Conservation (phyloP, 2,797 vertebrate species). For the Lindbergichthys nudifrons region DNA sequence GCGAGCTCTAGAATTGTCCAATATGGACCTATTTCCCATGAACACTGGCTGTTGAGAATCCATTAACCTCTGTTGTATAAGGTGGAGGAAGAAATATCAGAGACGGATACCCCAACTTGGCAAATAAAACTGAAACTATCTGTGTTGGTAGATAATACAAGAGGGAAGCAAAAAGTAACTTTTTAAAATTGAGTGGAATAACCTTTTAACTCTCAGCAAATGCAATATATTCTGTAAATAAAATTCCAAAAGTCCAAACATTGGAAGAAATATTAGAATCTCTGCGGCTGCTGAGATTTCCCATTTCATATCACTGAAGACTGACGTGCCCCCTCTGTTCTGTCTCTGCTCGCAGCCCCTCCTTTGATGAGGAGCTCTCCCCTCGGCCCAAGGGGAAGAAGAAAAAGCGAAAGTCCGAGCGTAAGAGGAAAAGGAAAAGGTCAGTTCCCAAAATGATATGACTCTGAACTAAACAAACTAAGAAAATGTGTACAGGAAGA, state of each 20-base stretch:
- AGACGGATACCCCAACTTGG: not conserved
- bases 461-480: conserved; percentile 7
- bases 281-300: conserved; percentile 11
- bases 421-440: conserved; percentile 94
- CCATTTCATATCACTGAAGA: conserved; percentile 8
- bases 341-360: conserved; percentile 77
- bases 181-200: not conserved
- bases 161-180: fast-evolving
- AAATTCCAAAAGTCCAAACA: conserved; percentile 5
- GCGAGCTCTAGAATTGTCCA: not conserved
- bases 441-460: conserved; percentile 62
- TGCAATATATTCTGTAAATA: not conserved
- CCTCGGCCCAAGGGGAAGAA: conserved; percentile 88
- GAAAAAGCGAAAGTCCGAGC: conserved; percentile 94
- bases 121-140: not conserved
- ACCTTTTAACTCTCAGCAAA: not conserved
- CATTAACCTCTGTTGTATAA: not conserved
- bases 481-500: not conserved
- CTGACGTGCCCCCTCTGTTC: conserved; percentile 9
- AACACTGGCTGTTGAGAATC: not conserved
- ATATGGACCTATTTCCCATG: fast-evolving
- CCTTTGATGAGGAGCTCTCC: conserved; percentile 74
- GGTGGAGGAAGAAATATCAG: not conserved
- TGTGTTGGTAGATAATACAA: not conserved
- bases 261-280: not conserved